phyloP scores from a whole-genome alignment of 1,140 invertebrate species.

The Magallana angulata region DNA sequence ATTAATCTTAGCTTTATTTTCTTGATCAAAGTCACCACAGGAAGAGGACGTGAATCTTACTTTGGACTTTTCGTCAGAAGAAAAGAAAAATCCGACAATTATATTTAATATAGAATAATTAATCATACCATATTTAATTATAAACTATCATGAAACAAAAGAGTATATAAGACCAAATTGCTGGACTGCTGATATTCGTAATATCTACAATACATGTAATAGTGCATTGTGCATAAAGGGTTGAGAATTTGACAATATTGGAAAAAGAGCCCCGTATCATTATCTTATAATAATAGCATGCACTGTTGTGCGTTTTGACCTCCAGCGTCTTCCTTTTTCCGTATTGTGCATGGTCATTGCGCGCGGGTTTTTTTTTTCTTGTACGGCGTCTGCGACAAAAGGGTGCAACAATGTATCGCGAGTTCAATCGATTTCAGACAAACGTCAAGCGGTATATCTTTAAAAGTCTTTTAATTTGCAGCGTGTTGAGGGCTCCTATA shows the following conservation, averaged over 20 bases:
- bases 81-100: neutral
- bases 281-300: neutral
- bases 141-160: too few species aligned
- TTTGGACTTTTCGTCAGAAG: neutral
- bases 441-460: conserved; percentile 19
- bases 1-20: conserved; percentile 10
- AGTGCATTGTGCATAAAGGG: too few species aligned
- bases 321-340: neutral
- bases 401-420: neutral
- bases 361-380: neutral
- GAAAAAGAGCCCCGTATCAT: neutral
- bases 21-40: conserved; percentile 21
- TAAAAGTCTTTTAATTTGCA: conserved; percentile 40
- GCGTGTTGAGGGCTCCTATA: conserved; percentile 31
- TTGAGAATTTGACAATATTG: neutral
- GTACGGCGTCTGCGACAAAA: neutral
- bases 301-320: neutral
- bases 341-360: neutral
- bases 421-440: conserved; percentile 16
- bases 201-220: too few species aligned
- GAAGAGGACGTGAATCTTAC: neutral
- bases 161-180: too few species aligned
- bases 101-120: too few species aligned
- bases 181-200: too few species aligned
- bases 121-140: too few species aligned